phyloP scores from a whole-genome alignment of 2,797 vertebrate species.

The Falco berigora region DNA sequence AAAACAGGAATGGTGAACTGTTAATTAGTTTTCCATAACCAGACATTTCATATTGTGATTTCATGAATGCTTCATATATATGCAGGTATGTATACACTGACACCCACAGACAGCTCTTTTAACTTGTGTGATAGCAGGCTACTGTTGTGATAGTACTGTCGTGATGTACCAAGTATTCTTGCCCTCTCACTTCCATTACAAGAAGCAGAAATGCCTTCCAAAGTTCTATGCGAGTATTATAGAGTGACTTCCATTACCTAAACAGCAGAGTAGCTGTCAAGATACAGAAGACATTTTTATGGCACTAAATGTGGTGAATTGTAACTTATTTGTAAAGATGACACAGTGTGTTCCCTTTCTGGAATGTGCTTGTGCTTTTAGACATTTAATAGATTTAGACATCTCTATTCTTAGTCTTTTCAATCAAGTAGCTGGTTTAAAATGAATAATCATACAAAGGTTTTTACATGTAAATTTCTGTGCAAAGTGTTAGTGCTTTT shows the following conservation, averaged over 20 bases:
- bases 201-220: neutral
- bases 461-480: neutral
- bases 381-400: neutral
- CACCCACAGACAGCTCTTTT: neutral
- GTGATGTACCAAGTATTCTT: neutral
- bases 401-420: neutral
- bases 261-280: neutral
- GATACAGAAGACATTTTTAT: neutral
- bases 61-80: neutral
- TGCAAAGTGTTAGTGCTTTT: neutral
- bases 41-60: neutral
- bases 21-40: neutral
- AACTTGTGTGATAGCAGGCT: neutral
- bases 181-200: neutral
- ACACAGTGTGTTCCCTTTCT: neutral
- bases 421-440: neutral
- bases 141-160: neutral
- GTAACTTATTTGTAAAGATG: neutral
- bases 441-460: neutral
- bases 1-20: neutral
- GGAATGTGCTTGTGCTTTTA: neutral
- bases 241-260: neutral
- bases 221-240: neutral
- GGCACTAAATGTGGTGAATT: neutral
- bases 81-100: neutral